phyloP scores from a whole-genome alignment of 2,113 vertebrate genomes.

The Syngnathus typhle region DNA sequence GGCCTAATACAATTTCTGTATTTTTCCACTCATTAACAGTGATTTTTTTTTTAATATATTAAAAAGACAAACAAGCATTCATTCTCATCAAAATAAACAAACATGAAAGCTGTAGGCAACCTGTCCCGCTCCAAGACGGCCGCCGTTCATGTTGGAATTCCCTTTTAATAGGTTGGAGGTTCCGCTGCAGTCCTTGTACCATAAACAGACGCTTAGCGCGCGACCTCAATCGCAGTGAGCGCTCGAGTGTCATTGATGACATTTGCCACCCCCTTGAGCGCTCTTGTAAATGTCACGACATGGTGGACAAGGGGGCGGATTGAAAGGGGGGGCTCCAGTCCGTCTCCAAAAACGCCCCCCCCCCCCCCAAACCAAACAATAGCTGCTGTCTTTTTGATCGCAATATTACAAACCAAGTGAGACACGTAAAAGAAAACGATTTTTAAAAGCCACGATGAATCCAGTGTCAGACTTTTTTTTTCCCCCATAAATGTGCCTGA shows the following conservation, averaged over 20 bases:
- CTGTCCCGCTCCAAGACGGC: conserved; percentile 28
- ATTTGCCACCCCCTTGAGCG: not conserved
- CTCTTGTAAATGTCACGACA: not conserved
- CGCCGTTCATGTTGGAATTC: conserved; percentile 40
- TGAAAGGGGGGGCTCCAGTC: not conserved
- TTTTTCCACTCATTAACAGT: conserved; percentile 45
- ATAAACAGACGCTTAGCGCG: not conserved
- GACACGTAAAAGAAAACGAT: conserved; percentile 38
- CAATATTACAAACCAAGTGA: conserved; percentile 46
- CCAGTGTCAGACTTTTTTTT: conserved; percentile 78
- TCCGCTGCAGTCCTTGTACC: conserved; percentile 1
- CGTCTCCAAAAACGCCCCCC: not conserved
- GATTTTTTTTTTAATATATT: conserved; percentile 10
- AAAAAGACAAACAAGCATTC: conserved; percentile 2
- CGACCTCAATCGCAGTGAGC: not conserved
- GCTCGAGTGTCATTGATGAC: not conserved
- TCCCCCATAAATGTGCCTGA: conserved; percentile 58
- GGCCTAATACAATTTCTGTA: conserved; percentile 61
- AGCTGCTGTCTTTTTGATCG: conserved; percentile 35
- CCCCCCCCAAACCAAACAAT: not conserved
- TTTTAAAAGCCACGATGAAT: conserved; percentile 55
- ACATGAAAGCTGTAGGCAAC: conserved; percentile 56
- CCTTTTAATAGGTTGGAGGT: conserved; percentile 46
- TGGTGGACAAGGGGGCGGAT: not conserved
- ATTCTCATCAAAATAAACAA: conserved; percentile 17